Conservation (phyloP, 1,140 invertebrate genomes). For the Hirudo medicinalis region DNA sequence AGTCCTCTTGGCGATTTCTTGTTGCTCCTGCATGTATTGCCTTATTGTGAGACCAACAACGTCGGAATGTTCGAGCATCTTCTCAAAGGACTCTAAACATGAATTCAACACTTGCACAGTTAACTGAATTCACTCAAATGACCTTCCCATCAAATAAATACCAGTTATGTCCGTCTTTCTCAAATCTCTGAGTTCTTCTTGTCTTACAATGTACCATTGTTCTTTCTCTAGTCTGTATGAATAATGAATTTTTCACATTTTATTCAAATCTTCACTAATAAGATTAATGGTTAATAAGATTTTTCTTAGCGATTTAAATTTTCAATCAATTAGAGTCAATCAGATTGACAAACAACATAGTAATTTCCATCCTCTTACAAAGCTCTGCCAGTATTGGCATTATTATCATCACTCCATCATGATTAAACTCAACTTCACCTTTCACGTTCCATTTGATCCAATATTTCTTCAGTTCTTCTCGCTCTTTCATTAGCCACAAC, state of each 20-base stretch:
- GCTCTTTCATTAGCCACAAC: conserved; percentile 31
- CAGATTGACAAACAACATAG: no score
- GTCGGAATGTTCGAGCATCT: conserved; percentile 3
- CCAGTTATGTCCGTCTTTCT: conserved; percentile 31
- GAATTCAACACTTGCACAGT: background rate
- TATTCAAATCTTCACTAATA: background rate
- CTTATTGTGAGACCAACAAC: background rate
- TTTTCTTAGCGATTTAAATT: no score
- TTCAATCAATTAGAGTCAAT: no score
- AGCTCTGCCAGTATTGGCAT: background rate
- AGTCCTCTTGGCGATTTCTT: background rate
- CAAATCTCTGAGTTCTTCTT: conserved; percentile 32
- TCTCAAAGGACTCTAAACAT: conserved; percentile 6
- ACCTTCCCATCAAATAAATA: conserved; percentile 25
- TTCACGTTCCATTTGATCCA: conserved; percentile 33
- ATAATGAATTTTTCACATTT: background rate
- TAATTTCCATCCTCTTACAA: background rate
- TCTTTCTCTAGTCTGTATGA: conserved; percentile 30
- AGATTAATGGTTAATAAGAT: no score
- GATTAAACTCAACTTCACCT: conserved; percentile 24
- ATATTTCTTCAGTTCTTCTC: conserved; percentile 31
- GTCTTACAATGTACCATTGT: conserved; percentile 30
- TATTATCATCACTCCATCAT: background rate
- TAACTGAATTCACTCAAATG: background rate
- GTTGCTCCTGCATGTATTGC: background rate